Evolutionary conservation across 1,140 invertebrate species (phyloP).

Genomic region (Myzus persicae): DNA sequence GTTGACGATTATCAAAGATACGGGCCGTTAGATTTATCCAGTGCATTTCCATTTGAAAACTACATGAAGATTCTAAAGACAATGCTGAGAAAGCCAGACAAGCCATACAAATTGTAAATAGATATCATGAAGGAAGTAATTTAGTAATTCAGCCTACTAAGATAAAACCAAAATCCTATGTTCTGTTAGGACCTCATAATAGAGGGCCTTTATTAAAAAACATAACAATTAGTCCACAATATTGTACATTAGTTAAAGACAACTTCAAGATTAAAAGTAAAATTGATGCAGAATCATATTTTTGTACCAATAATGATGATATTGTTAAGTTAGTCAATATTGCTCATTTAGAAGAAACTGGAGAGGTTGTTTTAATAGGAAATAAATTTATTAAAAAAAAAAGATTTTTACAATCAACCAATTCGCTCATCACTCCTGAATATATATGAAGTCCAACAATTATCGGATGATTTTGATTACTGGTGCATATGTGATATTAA

Average conservation of each 20-base stretch:
- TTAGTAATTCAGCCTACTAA: neutral
- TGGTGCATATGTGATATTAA: neutral
- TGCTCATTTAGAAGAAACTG: constrained; percentile 31
- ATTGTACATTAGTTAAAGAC: constrained; percentile 2
- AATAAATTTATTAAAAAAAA: neutral
- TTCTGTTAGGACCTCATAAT: neutral
- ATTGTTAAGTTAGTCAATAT: constrained; percentile 25
- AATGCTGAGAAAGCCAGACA: neutral
- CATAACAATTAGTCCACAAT: constrained; percentile 26
- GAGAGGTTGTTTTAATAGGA: neutral
- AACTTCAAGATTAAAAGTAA: neutral
- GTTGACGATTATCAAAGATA: too few species aligned
- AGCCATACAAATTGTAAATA: constrained; percentile 28
- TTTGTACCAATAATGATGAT: neutral
- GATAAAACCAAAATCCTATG: neutral
- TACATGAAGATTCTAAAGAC: too few species aligned
- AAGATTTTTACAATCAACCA: neutral
- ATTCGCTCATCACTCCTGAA: neutral
- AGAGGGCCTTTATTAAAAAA: neutral
- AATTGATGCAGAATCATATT: constrained; percentile 36
- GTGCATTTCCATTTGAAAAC: too few species aligned
- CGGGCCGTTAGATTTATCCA: too few species aligned
- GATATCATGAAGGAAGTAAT: constrained; percentile 1
- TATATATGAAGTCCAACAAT: neutral
- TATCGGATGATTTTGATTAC: neutral